Base-by-base conservation (phyloP, 2,888 invertebrate species). In the Oscheius sp. region DNA sequence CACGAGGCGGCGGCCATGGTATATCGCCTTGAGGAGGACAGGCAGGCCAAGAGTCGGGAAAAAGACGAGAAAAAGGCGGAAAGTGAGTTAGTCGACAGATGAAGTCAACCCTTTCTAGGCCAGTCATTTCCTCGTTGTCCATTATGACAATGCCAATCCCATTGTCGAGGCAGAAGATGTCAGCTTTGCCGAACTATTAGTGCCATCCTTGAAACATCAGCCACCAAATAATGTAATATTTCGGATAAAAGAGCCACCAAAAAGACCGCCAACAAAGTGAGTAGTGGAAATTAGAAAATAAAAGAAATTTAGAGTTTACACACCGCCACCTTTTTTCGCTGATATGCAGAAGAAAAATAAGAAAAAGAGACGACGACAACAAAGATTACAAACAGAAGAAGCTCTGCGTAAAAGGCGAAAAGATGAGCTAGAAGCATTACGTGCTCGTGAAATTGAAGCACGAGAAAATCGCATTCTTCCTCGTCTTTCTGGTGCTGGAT, bases 41-140 rank as follows among this genome's bases (percentile, higher is more conserved):
- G 88, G 88, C 7, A 75, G 76, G 55, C 77, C 87, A 0, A 66
- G 87, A 45, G 75, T 77, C 18, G 88, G 87, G n/a, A 68, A 74
- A 16, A 78, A 78, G 25, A 80, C 87, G 21, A 75, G 82, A 58
- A 78, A 79, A 69, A 61, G 84, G 21, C 80, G 86, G 66, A 85
- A 85, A 75, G 84, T 75, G 21, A 72, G 72, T 27, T 13, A 7
- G 18, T 23, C 25, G 9, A 9, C 12, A 45, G 18, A 23, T 5
- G 25, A 23, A 12, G 55, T 18, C 45, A 21, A 21, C 35, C 1
- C 6, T 23, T 29, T 66, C 21, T 46, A 73, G 73, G 68, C 73
- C 16, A 73, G 73, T 52, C 73, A 73, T 56, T 73, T 73, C 29
- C 73, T 73, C n/a, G 73, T 73, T 6, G 69, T 69, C 3, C 73